phyloP scores from a whole-genome alignment of 35 echinoderm and acorn worm species.

The Eucidaris tribuloides region DNA sequence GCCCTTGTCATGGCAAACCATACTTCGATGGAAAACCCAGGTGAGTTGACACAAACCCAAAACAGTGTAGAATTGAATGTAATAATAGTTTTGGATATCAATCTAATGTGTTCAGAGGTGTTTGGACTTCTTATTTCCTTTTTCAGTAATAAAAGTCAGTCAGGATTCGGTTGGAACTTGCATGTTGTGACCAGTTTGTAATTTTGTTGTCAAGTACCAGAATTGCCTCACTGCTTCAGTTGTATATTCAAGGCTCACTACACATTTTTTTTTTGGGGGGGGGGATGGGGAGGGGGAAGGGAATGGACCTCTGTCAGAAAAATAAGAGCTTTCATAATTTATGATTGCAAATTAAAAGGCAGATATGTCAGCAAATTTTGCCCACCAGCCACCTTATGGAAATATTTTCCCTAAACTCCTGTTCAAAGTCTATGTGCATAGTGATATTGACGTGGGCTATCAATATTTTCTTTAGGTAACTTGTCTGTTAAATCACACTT shows the following conservation, averaged over 20 bases:
- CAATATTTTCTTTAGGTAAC: too few relatives aligned
- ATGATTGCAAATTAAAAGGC: too few relatives aligned
- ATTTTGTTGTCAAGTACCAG: neutral
- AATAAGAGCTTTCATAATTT: too few relatives aligned
- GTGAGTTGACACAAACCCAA: constrained; percentile 21
- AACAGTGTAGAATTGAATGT: neutral
- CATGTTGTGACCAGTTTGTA: neutral
- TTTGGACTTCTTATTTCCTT: neutral
- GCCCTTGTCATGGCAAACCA: constrained; percentile 82
- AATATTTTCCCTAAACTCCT: too few relatives aligned
- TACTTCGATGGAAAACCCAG: constrained; percentile 86
- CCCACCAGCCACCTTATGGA: too few relatives aligned
- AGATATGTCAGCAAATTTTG: too few relatives aligned
- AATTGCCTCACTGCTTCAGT: neutral
- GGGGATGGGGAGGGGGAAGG: too few relatives aligned
- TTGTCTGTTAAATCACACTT: too few relatives aligned
- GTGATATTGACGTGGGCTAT: too few relatives aligned
- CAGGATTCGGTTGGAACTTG: neutral
- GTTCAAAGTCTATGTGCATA: too few relatives aligned
- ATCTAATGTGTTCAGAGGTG: neutral
- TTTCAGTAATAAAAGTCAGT: neutral
- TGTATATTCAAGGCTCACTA: neutral
- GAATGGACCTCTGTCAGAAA: too few relatives aligned
- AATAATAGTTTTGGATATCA: neutral
- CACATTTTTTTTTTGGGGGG: neutral